Conservation (phyloP, 2,797 vertebrate genomes). For the Melanotaenia trifasciata region DNA sequence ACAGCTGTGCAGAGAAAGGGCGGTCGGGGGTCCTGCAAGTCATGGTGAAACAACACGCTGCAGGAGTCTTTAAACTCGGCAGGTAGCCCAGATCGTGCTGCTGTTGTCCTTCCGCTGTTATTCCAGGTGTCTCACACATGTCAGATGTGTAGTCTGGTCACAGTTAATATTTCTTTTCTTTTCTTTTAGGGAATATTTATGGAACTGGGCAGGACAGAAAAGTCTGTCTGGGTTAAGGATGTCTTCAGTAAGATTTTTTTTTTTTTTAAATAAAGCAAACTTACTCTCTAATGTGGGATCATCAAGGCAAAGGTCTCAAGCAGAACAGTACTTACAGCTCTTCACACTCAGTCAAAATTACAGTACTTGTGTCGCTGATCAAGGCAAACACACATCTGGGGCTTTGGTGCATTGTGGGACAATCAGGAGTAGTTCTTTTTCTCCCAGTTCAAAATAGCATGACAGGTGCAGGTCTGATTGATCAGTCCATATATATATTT, state of each 20-base stretch:
- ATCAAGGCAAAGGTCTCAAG: constrained; percentile 28
- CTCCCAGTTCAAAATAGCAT: constrained; percentile 50
- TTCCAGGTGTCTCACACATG: not conserved
- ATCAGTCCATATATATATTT: constrained; percentile 65
- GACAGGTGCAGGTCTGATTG: constrained; percentile 39
- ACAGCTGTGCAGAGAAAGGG: not conserved
- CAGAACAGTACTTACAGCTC: constrained; percentile 25
- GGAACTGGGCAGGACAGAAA: not conserved
- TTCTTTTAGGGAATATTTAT: not conserved
- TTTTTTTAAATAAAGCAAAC: not conserved
- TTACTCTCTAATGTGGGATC: not conserved
- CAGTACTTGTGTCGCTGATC: constrained; percentile 55
- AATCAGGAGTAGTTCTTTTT: constrained; percentile 49
- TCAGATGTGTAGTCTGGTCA: not conserved
- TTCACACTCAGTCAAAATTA: constrained; percentile 54
- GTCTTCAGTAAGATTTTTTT: constrained; percentile 6
- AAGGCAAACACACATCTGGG: constrained; percentile 61
- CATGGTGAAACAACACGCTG: not conserved
- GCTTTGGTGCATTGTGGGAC: constrained; percentile 78
- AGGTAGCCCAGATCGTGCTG: not conserved
- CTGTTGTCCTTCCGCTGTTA: not conserved
- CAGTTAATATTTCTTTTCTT: not conserved
- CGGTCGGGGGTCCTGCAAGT: not conserved
- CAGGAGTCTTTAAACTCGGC: not conserved
- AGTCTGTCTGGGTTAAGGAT: not conserved